phyloP scores from a whole-genome alignment of 2,797 vertebrate genomes.

The Lacerta viridis region DNA sequence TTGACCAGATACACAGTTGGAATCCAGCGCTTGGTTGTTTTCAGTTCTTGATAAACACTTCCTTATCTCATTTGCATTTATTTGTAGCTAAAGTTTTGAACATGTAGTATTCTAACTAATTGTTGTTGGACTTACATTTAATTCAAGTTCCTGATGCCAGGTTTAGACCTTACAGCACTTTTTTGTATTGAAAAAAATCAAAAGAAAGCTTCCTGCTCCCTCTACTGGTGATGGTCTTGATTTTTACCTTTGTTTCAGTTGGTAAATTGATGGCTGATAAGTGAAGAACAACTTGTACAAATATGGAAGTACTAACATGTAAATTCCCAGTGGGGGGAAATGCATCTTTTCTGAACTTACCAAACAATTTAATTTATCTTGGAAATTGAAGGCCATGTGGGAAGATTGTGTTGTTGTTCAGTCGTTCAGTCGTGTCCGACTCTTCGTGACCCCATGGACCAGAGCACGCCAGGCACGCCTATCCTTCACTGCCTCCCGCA shows the following conservation, averaged over 20 bases:
- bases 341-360: slow-evolving; percentile 18
- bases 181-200: neutral
- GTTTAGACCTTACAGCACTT: neutral
- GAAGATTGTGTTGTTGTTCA: too few species aligned
- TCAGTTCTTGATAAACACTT: neutral
- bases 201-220: slow-evolving; percentile 62
- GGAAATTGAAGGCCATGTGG: neutral
- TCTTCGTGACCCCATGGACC: too few species aligned
- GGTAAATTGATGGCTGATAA: slow-evolving; percentile 36
- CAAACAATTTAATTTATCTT: slow-evolving; percentile 51
- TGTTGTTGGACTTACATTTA: neutral
- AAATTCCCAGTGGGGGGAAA: neutral
- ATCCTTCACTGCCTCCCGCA: too few species aligned
- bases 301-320: slow-evolving; percentile 54
- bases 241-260: slow-evolving; percentile 12
- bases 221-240: slow-evolving; percentile 52
- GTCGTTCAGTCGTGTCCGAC: too few species aligned
- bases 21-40: neutral
- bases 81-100: neutral
- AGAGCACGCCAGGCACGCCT: too few species aligned
- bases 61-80: neutral
- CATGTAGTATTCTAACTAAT: neutral
- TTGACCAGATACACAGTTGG: neutral
- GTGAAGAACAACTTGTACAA: slow-evolving; percentile 44
- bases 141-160: neutral